phyloP scores from a whole-genome alignment of 2,888 invertebrate species.

The Petrophora chlorosata region DNA sequence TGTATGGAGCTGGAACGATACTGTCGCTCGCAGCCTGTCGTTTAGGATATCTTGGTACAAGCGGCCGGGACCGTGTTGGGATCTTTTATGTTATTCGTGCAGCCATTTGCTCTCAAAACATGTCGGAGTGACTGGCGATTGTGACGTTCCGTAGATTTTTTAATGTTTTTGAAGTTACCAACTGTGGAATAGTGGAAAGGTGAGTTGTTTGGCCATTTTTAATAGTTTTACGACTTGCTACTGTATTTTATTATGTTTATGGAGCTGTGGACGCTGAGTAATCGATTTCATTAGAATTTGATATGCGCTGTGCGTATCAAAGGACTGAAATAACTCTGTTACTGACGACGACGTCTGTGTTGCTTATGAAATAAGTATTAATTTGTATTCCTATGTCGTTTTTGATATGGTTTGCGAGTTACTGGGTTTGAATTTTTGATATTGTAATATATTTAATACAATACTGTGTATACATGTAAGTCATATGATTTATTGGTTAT shows the following conservation, averaged over 20 bases:
- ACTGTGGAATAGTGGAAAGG: slow-evolving; percentile 54
- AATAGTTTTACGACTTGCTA: slow-evolving; percentile 17
- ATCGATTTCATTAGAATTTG: slow-evolving; percentile 33
- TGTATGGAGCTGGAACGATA: slow-evolving; percentile 34
- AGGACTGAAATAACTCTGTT: slow-evolving; percentile 54
- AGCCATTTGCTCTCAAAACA: slow-evolving; percentile 76
- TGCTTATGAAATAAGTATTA: slow-evolving; percentile 36
- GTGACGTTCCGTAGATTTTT: slow-evolving; percentile 70
- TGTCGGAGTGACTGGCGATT: slow-evolving; percentile 68
- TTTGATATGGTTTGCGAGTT: slow-evolving; percentile 31
- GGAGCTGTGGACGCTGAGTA: slow-evolving; percentile 25
- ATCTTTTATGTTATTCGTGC: slow-evolving; percentile 74
- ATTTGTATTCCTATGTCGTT: slow-evolving; percentile 26
- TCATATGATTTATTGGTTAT: no score
- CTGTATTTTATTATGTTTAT: slow-evolving; percentile 22
- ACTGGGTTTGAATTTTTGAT: slow-evolving; percentile 1
- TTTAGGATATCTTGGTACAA: slow-evolving; percentile 54
- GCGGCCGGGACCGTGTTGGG: slow-evolving; percentile 56
- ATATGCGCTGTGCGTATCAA: slow-evolving; percentile 40
- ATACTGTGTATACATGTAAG: not conserved
- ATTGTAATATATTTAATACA: not conserved
- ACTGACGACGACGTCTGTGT: slow-evolving; percentile 47
- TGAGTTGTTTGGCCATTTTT: slow-evolving; percentile 54
- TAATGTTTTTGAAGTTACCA: slow-evolving; percentile 60
- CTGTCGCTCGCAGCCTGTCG: slow-evolving; percentile 38